These are phyloP conservation scores for Ornithorhynchus anatinus DNA, from an alignment of 2,113 vertebrate species.

Conservation along the genomic window DNA sequence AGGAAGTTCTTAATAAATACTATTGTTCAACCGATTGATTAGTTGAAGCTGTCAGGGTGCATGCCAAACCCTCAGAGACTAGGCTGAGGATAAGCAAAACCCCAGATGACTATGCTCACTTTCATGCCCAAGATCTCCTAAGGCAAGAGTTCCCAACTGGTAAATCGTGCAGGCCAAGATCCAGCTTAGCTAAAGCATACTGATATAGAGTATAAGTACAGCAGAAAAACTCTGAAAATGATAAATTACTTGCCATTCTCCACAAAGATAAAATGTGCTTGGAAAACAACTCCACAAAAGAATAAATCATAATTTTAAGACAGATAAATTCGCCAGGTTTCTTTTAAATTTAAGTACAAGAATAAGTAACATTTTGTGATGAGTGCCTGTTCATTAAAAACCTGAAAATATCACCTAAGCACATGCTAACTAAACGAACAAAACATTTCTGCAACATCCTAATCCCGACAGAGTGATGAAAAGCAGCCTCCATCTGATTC, in stretches of 20 bases:
- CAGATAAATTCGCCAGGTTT: conserved; percentile 6
- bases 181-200: neutral
- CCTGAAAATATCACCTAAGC: conserved; percentile 30
- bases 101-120: neutral
- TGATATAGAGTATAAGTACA: neutral
- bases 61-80: neutral
- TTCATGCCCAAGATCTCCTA: no score
- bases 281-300: conserved; percentile 4
- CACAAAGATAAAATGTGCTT: neutral
- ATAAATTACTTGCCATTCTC: neutral
- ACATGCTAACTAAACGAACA: conserved; percentile 25
- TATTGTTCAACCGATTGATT: no score
- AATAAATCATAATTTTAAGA: conserved; percentile 27
- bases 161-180: neutral
- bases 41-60: accelerated
- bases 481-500: conserved; percentile 42
- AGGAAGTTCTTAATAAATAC: no score
- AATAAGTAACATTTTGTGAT: neutral
- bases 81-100: neutral
- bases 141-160: neutral
- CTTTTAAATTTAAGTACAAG: conserved; percentile 11
- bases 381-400: conserved; percentile 13
- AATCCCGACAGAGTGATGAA: conserved; percentile 19
- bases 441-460: conserved; percentile 18
- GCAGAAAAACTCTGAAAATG: neutral